phyloP scores from a whole-genome alignment of 2,888 invertebrate genomes.

The Dicyrtoma fusca region DNA sequence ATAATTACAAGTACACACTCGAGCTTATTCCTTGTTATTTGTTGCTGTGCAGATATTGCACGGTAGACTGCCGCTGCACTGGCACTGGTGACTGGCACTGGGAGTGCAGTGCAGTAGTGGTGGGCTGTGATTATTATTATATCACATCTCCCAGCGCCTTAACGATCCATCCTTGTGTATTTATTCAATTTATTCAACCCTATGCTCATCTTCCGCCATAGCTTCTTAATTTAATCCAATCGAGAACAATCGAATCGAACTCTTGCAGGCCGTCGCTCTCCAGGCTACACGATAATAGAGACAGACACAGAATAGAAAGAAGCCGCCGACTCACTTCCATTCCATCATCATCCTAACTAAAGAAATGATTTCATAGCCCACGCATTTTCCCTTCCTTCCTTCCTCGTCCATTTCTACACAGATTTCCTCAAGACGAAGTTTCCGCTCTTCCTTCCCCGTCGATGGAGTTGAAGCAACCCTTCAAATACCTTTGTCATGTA shows the following conservation, averaged over 20 bases:
- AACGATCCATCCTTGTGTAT: background rate
- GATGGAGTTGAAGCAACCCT: background rate
- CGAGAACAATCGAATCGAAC: constrained; percentile 13
- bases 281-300: background rate
- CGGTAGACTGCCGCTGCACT: too few relatives aligned
- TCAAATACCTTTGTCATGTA: constrained; percentile 5
- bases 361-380: background rate
- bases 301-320: background rate
- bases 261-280: background rate
- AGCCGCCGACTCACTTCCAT: too few relatives aligned
- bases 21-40: too few relatives aligned
- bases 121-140: background rate
- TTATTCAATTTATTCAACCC: constrained; percentile 14
- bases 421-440: background rate
- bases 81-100: background rate
- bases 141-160: background rate
- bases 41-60: too few relatives aligned
- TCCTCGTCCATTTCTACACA: background rate
- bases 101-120: background rate
- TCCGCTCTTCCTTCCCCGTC: background rate
- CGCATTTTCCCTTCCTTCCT: background rate
- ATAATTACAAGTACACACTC: too few relatives aligned
- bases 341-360: background rate
- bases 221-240: constrained; percentile 21
- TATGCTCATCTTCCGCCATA: constrained; percentile 9